A percentile compares a stretch with the other conserved stretches of the same genome.
phyloP scores from a whole-genome alignment of 1,140 invertebrate genomes.

The Nylanderia fulva region DNA sequence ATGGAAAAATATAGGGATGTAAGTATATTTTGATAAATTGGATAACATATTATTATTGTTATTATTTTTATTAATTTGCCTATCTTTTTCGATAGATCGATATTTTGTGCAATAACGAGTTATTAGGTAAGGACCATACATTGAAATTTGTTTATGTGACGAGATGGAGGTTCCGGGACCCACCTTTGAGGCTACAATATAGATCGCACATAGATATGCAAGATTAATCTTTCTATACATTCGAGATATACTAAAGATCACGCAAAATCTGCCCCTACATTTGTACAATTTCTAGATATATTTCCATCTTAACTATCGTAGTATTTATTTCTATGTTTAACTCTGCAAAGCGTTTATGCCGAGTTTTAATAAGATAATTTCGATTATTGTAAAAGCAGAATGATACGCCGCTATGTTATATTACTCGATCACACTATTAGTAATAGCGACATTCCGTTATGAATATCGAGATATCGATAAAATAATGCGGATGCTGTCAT shows the following conservation, averaged over 20 bases:
- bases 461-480: background rate
- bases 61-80: background rate
- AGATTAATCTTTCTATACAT: constrained; percentile 57
- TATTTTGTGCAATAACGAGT: constrained; percentile 99
- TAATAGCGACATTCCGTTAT: constrained; percentile 9
- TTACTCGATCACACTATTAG: constrained; percentile 23
- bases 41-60: background rate
- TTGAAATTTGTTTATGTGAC: constrained; percentile 99
- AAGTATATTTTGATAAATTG: constrained; percentile 83
- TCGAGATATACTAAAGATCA: constrained; percentile 41
- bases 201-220: constrained; percentile 91
- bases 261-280: constrained; percentile 54
- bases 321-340: constrained; percentile 63
- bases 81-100: constrained; percentile 92
- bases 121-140: constrained; percentile 99
- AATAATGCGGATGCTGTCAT: background rate
- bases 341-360: background rate
- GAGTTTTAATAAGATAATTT: constrained; percentile 4
- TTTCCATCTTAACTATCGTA: constrained; percentile 55
- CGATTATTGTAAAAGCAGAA: background rate
- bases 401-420: background rate
- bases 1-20: constrained; percentile 98
- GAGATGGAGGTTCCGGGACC: constrained; percentile 97
- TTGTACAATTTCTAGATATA: constrained; percentile 60
- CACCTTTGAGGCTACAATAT: constrained; percentile 94